Base-by-base conservation (phyloP, 2,797 vertebrate genomes). In the Tokudaia tokunoshimensis region DNA sequence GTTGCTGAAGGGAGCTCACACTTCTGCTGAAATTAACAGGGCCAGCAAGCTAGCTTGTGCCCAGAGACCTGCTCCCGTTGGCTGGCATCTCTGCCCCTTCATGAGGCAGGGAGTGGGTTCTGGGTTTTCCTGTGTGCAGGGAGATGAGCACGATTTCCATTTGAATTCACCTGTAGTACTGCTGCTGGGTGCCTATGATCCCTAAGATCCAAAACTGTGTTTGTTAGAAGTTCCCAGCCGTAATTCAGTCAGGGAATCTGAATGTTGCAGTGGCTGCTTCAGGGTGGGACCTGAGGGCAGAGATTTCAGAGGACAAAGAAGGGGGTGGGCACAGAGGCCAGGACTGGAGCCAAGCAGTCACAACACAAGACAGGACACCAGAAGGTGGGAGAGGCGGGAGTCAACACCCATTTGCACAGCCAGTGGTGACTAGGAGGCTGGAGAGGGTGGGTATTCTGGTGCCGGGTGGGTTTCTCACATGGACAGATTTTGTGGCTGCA, bases 21-120 rank as follows among this genome's bases (percentile, higher is more conserved):
- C 96, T 95, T 97, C 97, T 78, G 80, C 92, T 75, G 95, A 98
- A 94, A 98, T 98, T 97, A 98, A 97, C 97, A 1, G 41, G 91
- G 87, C 92, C 63, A 4, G 0, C 0, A 31, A 91, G 37, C 22
- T 26, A 4, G 63, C 5, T 55, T 11, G 1, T 50, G 14, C 57
- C 29, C 6, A 1, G 55, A 75, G n/a, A 13, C n/a, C 34, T 0
- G 20, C n/a, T 12, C 50, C 47, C 0, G 0, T 55, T 14, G 12
- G 29, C 57, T 0, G 65, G 75, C 34, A 20, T 57, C 37, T 19
- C 9, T n/a, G 44, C 41, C 17, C 63, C 75, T 78, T 70, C 12
- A 2, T 1, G 4, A 8, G 55, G 57, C 29, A 24, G 65, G 26
- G 31, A 44, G 55, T 47, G 10, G 72, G 3, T 34, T 1, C 0